Conservation (phyloP, 2,113 vertebrate genomes). For the Halcyon senegalensis region DNA sequence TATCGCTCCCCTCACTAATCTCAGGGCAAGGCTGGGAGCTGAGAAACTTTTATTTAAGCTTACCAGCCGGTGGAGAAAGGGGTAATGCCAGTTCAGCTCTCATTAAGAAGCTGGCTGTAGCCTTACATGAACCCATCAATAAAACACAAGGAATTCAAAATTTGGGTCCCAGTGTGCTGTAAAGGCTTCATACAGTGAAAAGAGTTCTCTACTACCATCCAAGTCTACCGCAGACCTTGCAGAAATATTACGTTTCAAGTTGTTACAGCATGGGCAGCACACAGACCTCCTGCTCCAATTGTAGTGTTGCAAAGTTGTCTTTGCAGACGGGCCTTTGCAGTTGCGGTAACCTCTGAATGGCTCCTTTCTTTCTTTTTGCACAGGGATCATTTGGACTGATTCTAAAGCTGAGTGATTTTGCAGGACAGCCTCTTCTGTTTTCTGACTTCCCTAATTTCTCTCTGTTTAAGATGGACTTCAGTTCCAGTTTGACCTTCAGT, state of each 20-base stretch:
- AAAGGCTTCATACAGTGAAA: not conserved
- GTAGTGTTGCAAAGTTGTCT: not conserved
- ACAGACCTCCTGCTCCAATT: not conserved
- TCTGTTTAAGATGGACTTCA: not conserved
- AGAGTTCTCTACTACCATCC: not conserved
- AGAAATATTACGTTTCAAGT: not conserved
- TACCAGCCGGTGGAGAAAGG: not conserved
- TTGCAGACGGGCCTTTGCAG: not conserved
- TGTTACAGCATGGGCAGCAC: not conserved
- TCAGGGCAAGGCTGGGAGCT: not conserved
- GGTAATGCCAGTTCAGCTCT: fast-evolving
- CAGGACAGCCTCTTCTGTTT: not conserved
- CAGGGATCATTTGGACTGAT: not conserved
- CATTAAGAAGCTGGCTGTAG: not conserved
- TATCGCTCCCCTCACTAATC: not conserved
- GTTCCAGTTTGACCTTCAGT: not conserved
- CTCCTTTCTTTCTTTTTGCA: not conserved
- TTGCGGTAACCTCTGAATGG: not conserved
- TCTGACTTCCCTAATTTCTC: not conserved
- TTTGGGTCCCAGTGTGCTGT: not conserved
- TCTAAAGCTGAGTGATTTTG: not conserved
- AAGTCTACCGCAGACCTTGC: not conserved
- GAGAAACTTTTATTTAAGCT: not conserved
- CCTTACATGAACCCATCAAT: not conserved
- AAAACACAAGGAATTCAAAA: not conserved